Conservation (phyloP, 2,113 vertebrate genomes). For the Reinhardtius hippoglossoides region DNA sequence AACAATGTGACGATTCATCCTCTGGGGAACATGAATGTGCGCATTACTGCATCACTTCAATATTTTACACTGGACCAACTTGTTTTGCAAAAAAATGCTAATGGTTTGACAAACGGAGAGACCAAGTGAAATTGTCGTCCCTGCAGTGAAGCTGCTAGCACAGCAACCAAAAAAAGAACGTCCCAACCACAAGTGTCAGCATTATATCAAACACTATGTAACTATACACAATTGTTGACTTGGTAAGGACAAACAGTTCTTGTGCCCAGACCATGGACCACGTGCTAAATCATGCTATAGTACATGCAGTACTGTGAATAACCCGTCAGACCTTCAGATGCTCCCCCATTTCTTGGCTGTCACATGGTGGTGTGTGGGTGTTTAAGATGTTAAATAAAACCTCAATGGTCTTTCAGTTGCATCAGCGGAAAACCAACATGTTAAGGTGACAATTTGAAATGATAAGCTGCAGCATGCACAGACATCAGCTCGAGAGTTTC, state of each 20-base stretch:
- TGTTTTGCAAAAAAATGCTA: background rate
- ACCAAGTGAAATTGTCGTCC: background rate
- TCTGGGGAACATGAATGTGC: background rate
- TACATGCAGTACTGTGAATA: constrained; percentile 36
- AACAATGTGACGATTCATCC: background rate
- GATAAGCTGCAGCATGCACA: constrained; percentile 1
- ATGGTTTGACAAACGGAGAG: background rate
- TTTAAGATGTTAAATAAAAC: constrained; percentile 49
- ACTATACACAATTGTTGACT: constrained; percentile 14
- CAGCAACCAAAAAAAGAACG: background rate
- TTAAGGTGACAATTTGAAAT: constrained; percentile 34
- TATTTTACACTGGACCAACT: background rate
- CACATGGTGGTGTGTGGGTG: constrained; percentile 51
- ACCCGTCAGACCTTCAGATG: constrained; percentile 24
- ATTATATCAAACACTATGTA: constrained; percentile 16
- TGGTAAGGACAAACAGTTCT: constrained; percentile 29
- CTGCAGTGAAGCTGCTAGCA: background rate
- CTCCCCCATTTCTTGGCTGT: constrained; percentile 52
- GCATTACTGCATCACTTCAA: background rate
- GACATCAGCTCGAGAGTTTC: background rate
- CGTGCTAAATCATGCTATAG: background rate
- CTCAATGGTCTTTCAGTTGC: constrained; percentile 62
- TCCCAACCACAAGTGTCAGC: constrained; percentile 2
- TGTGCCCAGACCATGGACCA: constrained; percentile 48
- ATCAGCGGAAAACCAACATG: constrained; percentile 67